Conservation (phyloP, 2,113 vertebrate genomes). For the Madoqua kirkii region DNA sequence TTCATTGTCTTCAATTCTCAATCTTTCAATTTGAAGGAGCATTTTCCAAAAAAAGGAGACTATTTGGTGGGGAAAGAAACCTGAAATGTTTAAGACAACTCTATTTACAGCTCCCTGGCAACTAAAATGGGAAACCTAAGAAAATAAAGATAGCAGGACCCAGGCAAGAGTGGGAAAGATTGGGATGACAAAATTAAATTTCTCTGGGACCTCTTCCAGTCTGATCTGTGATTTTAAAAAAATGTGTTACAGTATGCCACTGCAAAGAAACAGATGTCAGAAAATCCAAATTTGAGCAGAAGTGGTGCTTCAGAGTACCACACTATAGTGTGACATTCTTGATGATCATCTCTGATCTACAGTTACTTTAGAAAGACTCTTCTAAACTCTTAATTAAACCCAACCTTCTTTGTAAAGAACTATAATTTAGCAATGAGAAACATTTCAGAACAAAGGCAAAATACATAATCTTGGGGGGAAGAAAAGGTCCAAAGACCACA, state of each 20-base stretch:
- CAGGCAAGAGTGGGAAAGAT: slow-evolving; percentile 39
- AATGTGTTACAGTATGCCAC: slow-evolving; percentile 46
- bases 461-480: background rate
- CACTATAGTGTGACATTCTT: slow-evolving; percentile 8
- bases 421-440: background rate
- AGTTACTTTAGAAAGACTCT: slow-evolving; percentile 24
- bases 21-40: slow-evolving; percentile 22
- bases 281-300: slow-evolving; percentile 46
- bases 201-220: slow-evolving; percentile 62
- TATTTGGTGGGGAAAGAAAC: background rate
- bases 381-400: slow-evolving; percentile 13
- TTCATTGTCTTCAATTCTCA: background rate
- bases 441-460: background rate
- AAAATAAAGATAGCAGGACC: slow-evolving; percentile 55
- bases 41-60: slow-evolving; percentile 32
- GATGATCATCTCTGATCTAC: slow-evolving; percentile 4
- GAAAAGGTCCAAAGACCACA: background rate
- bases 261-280: slow-evolving; percentile 53
- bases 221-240: slow-evolving; percentile 32
- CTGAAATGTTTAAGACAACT: slow-evolving; percentile 22
- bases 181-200: slow-evolving; percentile 61
- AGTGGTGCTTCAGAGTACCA: slow-evolving; percentile 2
- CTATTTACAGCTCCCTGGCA: slow-evolving; percentile 46
- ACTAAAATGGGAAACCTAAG: slow-evolving; percentile 34
- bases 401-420: background rate